A percentile compares a stretch with the other conserved stretches of the same genome.
Evolutionary conservation across 2,797 vertebrate species (phyloP).

Genomic region (Enoplosus armatus): DNA sequence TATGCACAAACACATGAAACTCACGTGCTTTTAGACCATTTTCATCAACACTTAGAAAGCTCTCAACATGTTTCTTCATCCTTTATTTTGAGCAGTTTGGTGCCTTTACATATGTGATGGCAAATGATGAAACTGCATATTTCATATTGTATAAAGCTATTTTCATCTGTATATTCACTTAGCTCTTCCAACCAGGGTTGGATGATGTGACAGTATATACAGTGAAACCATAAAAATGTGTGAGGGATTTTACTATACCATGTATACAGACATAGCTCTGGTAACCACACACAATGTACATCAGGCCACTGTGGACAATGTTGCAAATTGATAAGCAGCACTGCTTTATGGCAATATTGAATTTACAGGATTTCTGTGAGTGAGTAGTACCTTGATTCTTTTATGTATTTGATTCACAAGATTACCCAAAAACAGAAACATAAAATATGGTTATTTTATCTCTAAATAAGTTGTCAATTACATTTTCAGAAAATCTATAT

Average conservation of each 20-base stretch:
- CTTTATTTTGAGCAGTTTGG: not conserved
- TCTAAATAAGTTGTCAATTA: not conserved
- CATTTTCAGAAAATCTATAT: too few species aligned
- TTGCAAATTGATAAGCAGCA: not conserved
- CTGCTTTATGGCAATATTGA: not conserved
- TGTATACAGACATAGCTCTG: not conserved
- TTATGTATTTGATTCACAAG: not conserved
- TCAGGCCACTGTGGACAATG: not conserved
- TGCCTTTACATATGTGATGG: not conserved
- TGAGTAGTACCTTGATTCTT: not conserved
- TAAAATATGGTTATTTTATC: not conserved
- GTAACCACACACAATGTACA: not conserved
- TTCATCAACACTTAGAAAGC: slow-evolving; percentile 38
- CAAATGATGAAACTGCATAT: slow-evolving; percentile 7
- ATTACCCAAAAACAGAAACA: not conserved
- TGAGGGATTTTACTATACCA: not conserved
- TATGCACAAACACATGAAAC: slow-evolving; percentile 43
- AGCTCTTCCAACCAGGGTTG: not conserved
- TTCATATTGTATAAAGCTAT: not conserved
- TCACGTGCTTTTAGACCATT: slow-evolving; percentile 18
- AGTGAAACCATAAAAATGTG: not conserved
- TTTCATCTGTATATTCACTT: not conserved
- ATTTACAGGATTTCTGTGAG: not conserved
- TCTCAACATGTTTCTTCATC: slow-evolving; percentile 11
- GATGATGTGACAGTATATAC: slow-evolving; percentile 12